Base-by-base conservation (phyloP, 2,888 invertebrate species). In the Agrotis puta region DNA sequence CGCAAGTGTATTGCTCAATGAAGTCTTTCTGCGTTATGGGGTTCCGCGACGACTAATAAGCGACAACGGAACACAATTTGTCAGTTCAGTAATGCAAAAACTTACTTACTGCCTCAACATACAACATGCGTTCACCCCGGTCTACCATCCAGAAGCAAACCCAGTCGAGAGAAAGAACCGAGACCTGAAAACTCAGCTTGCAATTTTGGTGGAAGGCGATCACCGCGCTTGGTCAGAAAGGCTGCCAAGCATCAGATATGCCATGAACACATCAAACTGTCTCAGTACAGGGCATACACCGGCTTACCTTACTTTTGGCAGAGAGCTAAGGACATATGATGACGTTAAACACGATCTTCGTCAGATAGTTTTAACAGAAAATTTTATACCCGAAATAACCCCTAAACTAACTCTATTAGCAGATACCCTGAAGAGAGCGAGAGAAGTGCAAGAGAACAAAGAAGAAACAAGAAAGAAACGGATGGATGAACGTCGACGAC, bases 151-250 rank as follows among this genome's bases (percentile, higher is more conserved):
- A 11, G 43, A 58, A 16, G 16, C 58, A 2, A 45, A 58, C 2
- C 58, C 58, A 11, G 58, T 58, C 7, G 43, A 58, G 2, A 58
- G 58, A 22, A 58, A 22, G 22, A 58, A 58, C 22, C 43, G 58
- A n/a, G n/a, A n/a, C n/a, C n/a, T n/a, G n/a, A n/a, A n/a, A n/a
- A n/a, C n/a, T n/a, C n/a, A n/a, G n/a, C 53, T 54, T 2, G 24
- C 16, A 3, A 24, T 24, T 56, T 6, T 56, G 13, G 56, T 56
- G 0, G 56, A 56, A n/a, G n/a, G 11, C 13, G 56, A 56, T n/a
- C 56, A 56, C 4, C 56, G 56, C 13, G 13, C 56, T 33, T 56
- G 56, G 27, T 27, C 56, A 1, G 56, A 56, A 11, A 11, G 39
- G 14, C n/a, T 57, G 5, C 20, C 57, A 20, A 39, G 20, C 2